A percentile compares a stretch with the other conserved stretches of the same genome.
Evolutionary conservation across 2,113 vertebrate species (phyloP).

Genomic region (Ranitomeya variabilis): DNA sequence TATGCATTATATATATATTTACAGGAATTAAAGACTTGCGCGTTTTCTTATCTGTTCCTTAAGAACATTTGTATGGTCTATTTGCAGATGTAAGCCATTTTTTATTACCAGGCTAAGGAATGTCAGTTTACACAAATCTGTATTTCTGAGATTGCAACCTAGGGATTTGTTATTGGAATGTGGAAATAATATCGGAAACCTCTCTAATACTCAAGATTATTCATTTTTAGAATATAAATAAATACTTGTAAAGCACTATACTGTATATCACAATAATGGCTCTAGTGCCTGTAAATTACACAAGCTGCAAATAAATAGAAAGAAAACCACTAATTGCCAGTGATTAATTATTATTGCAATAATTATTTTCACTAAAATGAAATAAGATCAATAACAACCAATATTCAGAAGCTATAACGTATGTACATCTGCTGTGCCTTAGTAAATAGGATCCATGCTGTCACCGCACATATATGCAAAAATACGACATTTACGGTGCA

Average conservation of each 20-base stretch:
- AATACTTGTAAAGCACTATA: conserved; percentile 9
- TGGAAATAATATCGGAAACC: conserved; percentile 49
- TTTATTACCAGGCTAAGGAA: conserved; percentile 54
- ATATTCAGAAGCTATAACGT: no score
- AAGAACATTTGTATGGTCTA: conserved; percentile 38
- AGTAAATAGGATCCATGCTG: no score
- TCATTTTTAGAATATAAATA: conserved; percentile 38
- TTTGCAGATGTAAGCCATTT: conserved; percentile 55
- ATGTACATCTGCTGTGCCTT: no score
- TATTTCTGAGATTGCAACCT: conserved; percentile 40
- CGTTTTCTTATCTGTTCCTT: conserved; percentile 31
- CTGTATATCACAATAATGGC: no score
- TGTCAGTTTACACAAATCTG: conserved; percentile 54
- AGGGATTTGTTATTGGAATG: conserved; percentile 51
- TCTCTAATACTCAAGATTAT: conserved; percentile 46
- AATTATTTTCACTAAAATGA: no score
- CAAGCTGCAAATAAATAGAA: no score
- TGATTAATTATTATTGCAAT: no score
- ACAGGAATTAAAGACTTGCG: conserved; percentile 2
- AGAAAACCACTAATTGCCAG: no score
- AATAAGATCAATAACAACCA: no score
- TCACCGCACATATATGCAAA: no score
- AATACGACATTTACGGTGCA: no score
- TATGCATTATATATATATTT: background rate
- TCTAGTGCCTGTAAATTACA: no score